Conservation (phyloP, 30 jellyfish, hydroid and myxozoan species). For the Sanderia malayensis region DNA sequence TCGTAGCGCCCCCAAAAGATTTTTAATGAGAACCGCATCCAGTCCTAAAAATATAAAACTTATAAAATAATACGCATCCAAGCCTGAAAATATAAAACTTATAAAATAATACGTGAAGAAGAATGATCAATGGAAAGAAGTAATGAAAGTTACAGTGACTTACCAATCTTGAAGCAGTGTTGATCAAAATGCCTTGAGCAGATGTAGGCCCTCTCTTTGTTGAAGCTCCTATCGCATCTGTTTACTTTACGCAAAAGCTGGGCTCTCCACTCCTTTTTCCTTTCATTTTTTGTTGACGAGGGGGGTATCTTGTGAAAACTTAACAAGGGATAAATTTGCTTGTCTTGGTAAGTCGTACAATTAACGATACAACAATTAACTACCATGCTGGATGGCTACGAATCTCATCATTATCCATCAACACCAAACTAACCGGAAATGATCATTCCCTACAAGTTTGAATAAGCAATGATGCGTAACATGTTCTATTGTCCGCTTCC, state of each 20-base stretch:
- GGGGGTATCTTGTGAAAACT: constrained; percentile 41
- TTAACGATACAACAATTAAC: constrained; percentile 33
- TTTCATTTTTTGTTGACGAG: constrained; percentile 8
- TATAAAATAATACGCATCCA: too few species aligned
- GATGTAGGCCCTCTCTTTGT: constrained; percentile 37
- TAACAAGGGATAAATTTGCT: constrained; percentile 14
- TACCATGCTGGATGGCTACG: constrained; percentile 9
- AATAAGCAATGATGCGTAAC: constrained; percentile 29
- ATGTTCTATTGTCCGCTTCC: constrained; percentile 35
- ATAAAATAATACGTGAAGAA: too few species aligned
- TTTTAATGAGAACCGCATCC: too few species aligned
- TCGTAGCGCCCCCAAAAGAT: too few species aligned
- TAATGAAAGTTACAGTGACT: neutral
- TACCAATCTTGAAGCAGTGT: constrained; percentile 37
- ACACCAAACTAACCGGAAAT: constrained; percentile 22
- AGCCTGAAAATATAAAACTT: too few species aligned
- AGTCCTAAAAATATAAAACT: too few species aligned
- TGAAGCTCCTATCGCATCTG: constrained; percentile 40
- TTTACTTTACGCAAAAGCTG: constrained; percentile 17
- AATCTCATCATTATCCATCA: constrained; percentile 8
- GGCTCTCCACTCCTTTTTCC: constrained; percentile 43
- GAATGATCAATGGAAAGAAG: neutral
- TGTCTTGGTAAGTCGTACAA: constrained; percentile 26
- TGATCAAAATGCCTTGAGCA: constrained; percentile 42
- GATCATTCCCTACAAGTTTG: constrained; percentile 46